These are phyloP conservation scores for Onthophagus taurus DNA, from an alignment of 1,140 invertebrate genomes.

Conservation along the genomic window DNA sequence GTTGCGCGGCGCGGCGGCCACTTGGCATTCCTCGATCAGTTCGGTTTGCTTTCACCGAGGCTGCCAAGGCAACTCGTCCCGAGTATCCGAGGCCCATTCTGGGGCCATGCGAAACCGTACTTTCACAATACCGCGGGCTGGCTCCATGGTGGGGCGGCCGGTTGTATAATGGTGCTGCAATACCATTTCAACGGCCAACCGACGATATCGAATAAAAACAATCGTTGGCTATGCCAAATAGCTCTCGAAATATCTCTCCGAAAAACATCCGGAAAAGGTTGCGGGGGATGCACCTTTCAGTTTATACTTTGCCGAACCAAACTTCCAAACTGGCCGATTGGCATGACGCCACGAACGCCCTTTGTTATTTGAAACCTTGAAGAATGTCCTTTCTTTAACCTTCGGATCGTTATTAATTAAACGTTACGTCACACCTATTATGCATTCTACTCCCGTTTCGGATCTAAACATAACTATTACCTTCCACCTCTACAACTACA, in stretches of 20 bases:
- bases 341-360: slow-evolving; percentile 11
- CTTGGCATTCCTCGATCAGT: slow-evolving; percentile 13
- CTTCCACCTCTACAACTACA: no score
- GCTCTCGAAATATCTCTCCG: slow-evolving; percentile 5
- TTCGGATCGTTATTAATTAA: slow-evolving; percentile 21
- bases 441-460: slow-evolving; percentile 7
- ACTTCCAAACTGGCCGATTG: not conserved
- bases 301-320: no score
- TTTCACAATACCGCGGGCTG: slow-evolving; percentile 34
- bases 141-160: slow-evolving; percentile 22
- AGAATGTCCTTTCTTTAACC: slow-evolving; percentile 26
- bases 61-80: slow-evolving; percentile 34
- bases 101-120: slow-evolving; percentile 31
- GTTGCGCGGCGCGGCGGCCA: not conserved
- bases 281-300: no score
- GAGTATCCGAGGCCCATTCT: slow-evolving; percentile 29
- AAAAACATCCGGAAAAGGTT: no score
- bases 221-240: slow-evolving; percentile 7
- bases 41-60: slow-evolving; percentile 32
- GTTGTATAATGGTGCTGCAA: slow-evolving; percentile 36
- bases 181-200: slow-evolving; percentile 22
- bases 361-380: slow-evolving; percentile 23
- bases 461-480: no score
- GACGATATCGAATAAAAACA: slow-evolving; percentile 6
- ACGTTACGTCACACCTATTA: slow-evolving; percentile 19